Percentiles rank a stretch among this genome's conserved stretches.
Evolutionary conservation across 2,797 vertebrate genomes (phyloP).

Genomic region (Steatocranus sp.): DNA sequence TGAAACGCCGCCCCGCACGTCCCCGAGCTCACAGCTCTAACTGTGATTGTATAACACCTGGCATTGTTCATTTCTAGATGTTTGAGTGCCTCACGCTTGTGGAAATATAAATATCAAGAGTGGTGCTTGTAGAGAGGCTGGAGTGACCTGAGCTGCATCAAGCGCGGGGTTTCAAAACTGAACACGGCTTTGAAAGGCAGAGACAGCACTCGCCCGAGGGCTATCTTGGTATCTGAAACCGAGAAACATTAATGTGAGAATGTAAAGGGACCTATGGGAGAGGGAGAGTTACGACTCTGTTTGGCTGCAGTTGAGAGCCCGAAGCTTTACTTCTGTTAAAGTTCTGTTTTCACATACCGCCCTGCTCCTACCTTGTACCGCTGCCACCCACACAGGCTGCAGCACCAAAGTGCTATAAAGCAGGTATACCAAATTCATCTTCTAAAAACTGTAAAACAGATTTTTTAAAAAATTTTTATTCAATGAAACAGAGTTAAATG

Average conservation of each 20-base stretch:
- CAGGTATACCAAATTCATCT: slow-evolving; percentile 39
- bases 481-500: slow-evolving; percentile 1
- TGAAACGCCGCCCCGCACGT: slow-evolving; percentile 35
- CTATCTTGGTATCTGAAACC: slow-evolving; percentile 46
- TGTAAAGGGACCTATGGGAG: slow-evolving; percentile 65
- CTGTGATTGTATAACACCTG: slow-evolving; percentile 62
- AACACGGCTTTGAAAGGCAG: slow-evolving; percentile 47
- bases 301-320: slow-evolving; percentile 63
- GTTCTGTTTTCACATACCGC: slow-evolving; percentile 59
- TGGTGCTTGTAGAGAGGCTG: slow-evolving; percentile 56
- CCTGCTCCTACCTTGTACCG: slow-evolving; percentile 44
- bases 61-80: slow-evolving; percentile 50
- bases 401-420: slow-evolving; percentile 31
- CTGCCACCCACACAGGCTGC: slow-evolving; percentile 63
- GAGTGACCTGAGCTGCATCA: slow-evolving; percentile 44
- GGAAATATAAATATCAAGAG: slow-evolving; percentile 70
- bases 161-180: slow-evolving; percentile 21
- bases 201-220: slow-evolving; percentile 55
- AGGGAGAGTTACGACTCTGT: slow-evolving; percentile 44
- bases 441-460: background rate
- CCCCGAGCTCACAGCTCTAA: slow-evolving; percentile 27
- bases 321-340: too few species aligned
- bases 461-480: background rate
- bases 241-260: slow-evolving; percentile 46
- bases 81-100: slow-evolving; percentile 54